Conservation (phyloP, 2,797 vertebrate species). For the Paratrypauchen microcephalus region DNA sequence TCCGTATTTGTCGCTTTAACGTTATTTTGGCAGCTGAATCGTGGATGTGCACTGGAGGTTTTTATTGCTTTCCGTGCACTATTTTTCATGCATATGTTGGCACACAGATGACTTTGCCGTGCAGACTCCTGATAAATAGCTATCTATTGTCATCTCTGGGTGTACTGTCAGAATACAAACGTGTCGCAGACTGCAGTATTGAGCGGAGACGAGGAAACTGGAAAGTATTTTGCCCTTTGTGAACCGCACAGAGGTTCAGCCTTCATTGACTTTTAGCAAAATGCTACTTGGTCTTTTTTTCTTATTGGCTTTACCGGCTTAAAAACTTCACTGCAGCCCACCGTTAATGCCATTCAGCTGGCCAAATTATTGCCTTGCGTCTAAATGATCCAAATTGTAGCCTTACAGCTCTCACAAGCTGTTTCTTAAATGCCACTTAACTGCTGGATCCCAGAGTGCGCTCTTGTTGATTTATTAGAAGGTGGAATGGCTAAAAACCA, state of each 20-base stretch:
- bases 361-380: slow-evolving; percentile 69
- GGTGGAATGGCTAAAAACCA: slow-evolving; percentile 62
- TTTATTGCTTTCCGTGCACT: slow-evolving; percentile 44
- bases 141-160: slow-evolving; percentile 45
- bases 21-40: slow-evolving; percentile 20
- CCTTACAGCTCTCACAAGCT: slow-evolving; percentile 68
- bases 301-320: slow-evolving; percentile 42
- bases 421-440: slow-evolving; percentile 78
- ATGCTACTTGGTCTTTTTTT: slow-evolving; percentile 41
- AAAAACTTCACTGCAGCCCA: slow-evolving; percentile 60
- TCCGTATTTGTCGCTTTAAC: slow-evolving; percentile 33
- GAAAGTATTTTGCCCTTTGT: slow-evolving; percentile 41
- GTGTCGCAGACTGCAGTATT: slow-evolving; percentile 41
- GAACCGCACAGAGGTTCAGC: slow-evolving; percentile 34
- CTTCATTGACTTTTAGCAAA: slow-evolving; percentile 54
- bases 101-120: slow-evolving; percentile 29
- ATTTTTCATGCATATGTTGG: slow-evolving; percentile 41
- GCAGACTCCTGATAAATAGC: slow-evolving; percentile 35
- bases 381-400: slow-evolving; percentile 72
- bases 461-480: slow-evolving; percentile 73
- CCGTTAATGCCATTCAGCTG: slow-evolving; percentile 68
- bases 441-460: slow-evolving; percentile 64
- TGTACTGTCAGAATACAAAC: slow-evolving; percentile 48
- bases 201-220: slow-evolving; percentile 28
- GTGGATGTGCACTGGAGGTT: slow-evolving; percentile 14